Conservation (phyloP, 2,797 vertebrate genomes). For the Squalus acanthias region DNA sequence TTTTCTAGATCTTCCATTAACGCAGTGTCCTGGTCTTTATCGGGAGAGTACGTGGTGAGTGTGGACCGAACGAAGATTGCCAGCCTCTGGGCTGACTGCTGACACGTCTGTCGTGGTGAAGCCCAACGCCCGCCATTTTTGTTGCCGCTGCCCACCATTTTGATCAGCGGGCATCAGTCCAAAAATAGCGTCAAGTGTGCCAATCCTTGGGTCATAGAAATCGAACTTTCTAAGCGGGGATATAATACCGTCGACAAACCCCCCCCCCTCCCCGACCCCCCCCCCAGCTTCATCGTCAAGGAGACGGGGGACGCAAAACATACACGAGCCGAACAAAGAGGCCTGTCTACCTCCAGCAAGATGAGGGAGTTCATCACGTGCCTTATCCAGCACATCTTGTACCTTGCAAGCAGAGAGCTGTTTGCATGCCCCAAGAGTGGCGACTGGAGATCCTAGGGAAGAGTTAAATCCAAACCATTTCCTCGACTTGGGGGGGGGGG, state of each 20-base stretch:
- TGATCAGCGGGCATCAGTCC: background rate
- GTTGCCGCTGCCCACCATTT: background rate
- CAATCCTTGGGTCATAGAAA: background rate
- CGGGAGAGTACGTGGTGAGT: conserved; percentile 68
- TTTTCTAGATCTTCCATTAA: conserved; percentile 64
- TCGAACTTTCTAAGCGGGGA: background rate
- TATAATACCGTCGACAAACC: background rate
- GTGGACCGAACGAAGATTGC: conserved; percentile 70
- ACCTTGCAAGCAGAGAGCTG: background rate
- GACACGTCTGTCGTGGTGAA: background rate
- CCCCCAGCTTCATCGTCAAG: background rate
- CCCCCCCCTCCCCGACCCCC: background rate
- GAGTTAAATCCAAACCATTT: background rate
- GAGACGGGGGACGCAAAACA: rapidly evolving
- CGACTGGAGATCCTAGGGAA: background rate
- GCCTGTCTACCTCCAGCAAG: background rate
- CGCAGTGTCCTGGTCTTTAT: conserved; percentile 73
- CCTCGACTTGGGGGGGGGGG: background rate
- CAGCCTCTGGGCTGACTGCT: conserved; percentile 70
- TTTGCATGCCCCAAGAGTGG: rapidly evolving
- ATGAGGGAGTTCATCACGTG: background rate
- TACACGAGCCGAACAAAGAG: background rate
- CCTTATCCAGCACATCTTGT: background rate
- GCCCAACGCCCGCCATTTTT: background rate
- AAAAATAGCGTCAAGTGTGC: background rate